Evolutionary conservation across 2,797 vertebrate genomes (phyloP).

Genomic region (Tangara arthus): DNA sequence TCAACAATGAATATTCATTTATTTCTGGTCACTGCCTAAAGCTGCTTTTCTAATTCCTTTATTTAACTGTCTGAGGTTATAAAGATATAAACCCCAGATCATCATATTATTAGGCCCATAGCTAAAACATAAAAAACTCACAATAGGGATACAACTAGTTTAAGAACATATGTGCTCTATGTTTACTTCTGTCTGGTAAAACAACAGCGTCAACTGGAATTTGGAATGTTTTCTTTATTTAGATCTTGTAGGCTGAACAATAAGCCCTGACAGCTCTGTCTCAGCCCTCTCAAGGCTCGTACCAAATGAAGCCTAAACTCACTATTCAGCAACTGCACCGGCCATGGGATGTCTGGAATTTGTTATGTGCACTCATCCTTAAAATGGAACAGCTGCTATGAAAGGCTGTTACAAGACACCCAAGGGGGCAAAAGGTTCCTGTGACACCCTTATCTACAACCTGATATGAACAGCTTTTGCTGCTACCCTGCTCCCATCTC

Average conservation of each 20-base stretch:
- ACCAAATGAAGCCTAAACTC: constrained; percentile 71
- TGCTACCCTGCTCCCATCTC: constrained; percentile 44
- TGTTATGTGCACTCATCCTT: constrained; percentile 72
- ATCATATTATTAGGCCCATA: not conserved
- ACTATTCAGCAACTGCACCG: constrained; percentile 65
- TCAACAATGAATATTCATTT: constrained; percentile 38
- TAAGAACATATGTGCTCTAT: not conserved
- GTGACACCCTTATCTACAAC: constrained; percentile 61
- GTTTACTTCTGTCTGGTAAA: constrained; percentile 42
- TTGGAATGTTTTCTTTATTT: constrained; percentile 71
- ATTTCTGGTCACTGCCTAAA: constrained; percentile 30
- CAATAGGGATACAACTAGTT: not conserved
- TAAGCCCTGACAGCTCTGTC: constrained; percentile 63
- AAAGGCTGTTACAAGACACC: constrained; percentile 72
- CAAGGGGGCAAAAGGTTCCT: constrained; percentile 47
- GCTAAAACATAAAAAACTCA: not conserved
- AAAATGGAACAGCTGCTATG: constrained; percentile 74
- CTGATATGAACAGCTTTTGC: constrained; percentile 39
- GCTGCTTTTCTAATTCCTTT: constrained; percentile 7
- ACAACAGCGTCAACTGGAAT: constrained; percentile 30
- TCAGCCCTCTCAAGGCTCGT: constrained; percentile 57
- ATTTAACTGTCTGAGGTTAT: not conserved
- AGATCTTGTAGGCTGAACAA: constrained; percentile 59
- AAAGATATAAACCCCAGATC: not conserved
- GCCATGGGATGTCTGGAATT: constrained; percentile 74